phyloP scores from a whole-genome alignment of 2,888 invertebrate species.

The Cabera pusaria region DNA sequence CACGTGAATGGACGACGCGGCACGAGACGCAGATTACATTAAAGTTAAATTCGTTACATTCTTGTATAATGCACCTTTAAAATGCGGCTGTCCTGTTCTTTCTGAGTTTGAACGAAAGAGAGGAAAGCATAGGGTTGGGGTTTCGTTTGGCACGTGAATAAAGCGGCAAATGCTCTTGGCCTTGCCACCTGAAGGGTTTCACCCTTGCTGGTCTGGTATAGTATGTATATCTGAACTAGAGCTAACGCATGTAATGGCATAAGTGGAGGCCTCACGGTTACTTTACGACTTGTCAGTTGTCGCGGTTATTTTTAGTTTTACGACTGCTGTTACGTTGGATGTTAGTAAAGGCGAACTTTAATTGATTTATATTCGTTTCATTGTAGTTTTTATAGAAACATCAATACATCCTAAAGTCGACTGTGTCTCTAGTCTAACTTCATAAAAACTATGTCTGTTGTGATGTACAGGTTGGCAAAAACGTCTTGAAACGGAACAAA shows the following conservation, averaged over 20 bases:
- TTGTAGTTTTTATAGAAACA: no score
- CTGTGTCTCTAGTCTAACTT: no score
- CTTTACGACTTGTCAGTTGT: constrained; percentile 4
- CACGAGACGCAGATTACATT: constrained; percentile 12
- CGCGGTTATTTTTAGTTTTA: constrained; percentile 1
- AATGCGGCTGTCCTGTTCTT: constrained; percentile 1
- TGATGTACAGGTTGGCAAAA: no score
- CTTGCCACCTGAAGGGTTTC: constrained; percentile 51
- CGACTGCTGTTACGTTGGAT: no score
- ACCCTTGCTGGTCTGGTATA: constrained; percentile 15
- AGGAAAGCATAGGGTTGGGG: constrained; percentile 2
- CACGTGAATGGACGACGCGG: constrained; percentile 22
- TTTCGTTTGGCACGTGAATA: constrained; percentile 32
- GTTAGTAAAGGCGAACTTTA: no score
- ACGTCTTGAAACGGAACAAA: no score
- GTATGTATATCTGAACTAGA: no score
- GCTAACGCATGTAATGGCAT: constrained; percentile 9
- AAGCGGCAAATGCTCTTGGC: constrained; percentile 43
- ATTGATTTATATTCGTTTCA: no score
- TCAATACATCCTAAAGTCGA: no score
- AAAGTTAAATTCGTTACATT: constrained; percentile 9
- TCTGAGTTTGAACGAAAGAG: constrained; percentile 1
- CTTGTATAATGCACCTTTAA: constrained; percentile 12
- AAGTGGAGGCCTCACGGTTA: background rate
- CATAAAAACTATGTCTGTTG: no score